Base-by-base conservation (phyloP, 2,888 invertebrate species). In the Spatulosminthurus flaviceps region DNA sequence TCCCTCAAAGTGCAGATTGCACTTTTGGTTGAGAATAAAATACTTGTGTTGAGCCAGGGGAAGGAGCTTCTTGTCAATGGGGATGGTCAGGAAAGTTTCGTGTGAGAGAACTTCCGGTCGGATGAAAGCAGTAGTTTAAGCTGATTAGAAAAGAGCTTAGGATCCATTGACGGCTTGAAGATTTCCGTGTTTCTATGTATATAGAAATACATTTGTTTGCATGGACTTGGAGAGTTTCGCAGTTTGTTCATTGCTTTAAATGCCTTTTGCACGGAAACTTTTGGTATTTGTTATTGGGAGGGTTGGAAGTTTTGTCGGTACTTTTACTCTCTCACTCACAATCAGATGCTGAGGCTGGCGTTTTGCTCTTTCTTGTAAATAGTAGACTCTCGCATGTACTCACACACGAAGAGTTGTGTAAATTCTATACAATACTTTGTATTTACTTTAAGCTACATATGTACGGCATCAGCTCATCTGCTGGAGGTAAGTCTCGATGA, bases 241-340 rank as follows among this genome's bases (percentile, higher is more conserved):
- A 67, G 67, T 28, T 19, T 26, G 70, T 29, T 34, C 41, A 70
- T 70, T 11, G 29, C 13, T n/a, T 16, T 51, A 51, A 51, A 19
- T 19, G 51, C n/a, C 51, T 51, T 51, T 51, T 13, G 51, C 51
- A n/a, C n/a, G 16, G 19, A 70, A n/a, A 70, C 28, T 29, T 60
- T 73, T 73, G 73, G 73, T 28, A 60, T 73, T 73, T 73, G 73
- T 73, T 73, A 28, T 60, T 73, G 60, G 60, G 24, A 73, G 73
- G 73, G 73, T 72, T 43, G 43, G 43, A 73, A 73, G 34, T 70
- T 28, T 22, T 24, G 28, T 66, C 66, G 24, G 66, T 22, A 2
- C 51, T 51, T 51, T 51, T 51, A 1, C 51, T 51, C 51, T n/a
- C n/a, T n/a, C n/a, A n/a, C n/a, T n/a, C n/a, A n/a, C n/a, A n/a